Evolutionary conservation across 2,113 vertebrate genomes (phyloP).

Genomic region (Aramus guarauna): DNA sequence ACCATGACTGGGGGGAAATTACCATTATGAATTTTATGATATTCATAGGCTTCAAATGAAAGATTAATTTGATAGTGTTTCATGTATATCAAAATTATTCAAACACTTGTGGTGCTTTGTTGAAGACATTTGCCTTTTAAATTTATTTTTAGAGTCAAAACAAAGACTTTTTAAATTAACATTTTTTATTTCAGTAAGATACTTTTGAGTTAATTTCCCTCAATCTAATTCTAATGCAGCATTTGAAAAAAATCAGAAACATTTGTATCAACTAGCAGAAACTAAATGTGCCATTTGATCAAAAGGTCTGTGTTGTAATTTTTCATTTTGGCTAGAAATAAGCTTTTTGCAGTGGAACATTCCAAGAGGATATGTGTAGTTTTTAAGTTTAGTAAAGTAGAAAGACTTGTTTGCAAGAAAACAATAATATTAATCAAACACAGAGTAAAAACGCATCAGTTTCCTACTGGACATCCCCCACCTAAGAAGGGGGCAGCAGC

Average conservation of each 20-base stretch:
- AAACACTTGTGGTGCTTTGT: neutral
- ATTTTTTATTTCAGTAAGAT: neutral
- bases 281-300: neutral
- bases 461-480: neutral
- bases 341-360: neutral
- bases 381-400: neutral
- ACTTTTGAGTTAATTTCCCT: neutral
- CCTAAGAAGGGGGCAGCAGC: neutral
- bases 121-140: neutral
- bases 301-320: neutral
- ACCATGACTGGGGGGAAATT: neutral
- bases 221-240: neutral
- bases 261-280: neutral
- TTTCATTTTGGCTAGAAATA: neutral
- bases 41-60: neutral
- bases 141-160: neutral
- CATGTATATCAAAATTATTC: neutral
- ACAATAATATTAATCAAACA: neutral
- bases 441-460: neutral
- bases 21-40: accelerated
- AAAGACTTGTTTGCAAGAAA: neutral
- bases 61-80: neutral
- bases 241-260: neutral
- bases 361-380: accelerated
- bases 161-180: neutral